Conservation (phyloP, 2,797 vertebrate genomes). For the Oryzias sinensis region DNA sequence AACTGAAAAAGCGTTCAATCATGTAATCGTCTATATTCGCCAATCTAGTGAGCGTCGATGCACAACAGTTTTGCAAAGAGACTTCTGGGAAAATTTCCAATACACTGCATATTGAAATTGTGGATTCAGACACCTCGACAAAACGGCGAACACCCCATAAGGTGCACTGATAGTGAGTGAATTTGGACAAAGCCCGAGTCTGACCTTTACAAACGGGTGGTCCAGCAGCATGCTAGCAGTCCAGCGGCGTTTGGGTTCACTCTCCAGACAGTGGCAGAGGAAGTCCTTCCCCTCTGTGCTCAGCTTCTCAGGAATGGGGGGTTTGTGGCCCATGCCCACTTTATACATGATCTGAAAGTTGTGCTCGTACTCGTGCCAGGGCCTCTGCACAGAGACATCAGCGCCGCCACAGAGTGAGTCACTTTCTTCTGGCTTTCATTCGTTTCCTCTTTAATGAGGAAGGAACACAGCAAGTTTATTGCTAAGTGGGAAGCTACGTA, state of each 20-base stretch:
- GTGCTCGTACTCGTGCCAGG: conserved; percentile 99
- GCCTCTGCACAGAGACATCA: conserved; percentile 79
- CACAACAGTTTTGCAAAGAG: no score
- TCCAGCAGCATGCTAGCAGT: conserved; percentile 96
- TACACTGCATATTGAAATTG: no score
- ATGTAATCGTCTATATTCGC: no score
- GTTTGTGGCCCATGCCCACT: conserved; percentile 99
- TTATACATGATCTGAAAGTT: conserved; percentile 99
- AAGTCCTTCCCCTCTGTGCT: conserved; percentile 98
- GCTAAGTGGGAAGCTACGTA: neutral
- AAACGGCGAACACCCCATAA: no score
- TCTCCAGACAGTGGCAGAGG: conserved; percentile 94
- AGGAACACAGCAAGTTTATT: neutral
- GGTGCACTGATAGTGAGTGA: no score
- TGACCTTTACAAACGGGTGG: conserved; percentile 97
- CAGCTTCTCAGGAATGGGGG: conserved; percentile 93
- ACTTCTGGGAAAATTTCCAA: no score
- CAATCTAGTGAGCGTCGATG: no score
- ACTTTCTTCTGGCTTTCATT: conserved; percentile 10
- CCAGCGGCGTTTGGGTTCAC: conserved; percentile 94
- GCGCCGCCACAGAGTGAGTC: neutral
- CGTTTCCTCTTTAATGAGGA: neutral
- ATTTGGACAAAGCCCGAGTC: neutral
- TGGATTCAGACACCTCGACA: no score
- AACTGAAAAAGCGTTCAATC: no score